phyloP scores from a whole-genome alignment of 1,140 invertebrate genomes.

The Trachelipus rathkii region DNA sequence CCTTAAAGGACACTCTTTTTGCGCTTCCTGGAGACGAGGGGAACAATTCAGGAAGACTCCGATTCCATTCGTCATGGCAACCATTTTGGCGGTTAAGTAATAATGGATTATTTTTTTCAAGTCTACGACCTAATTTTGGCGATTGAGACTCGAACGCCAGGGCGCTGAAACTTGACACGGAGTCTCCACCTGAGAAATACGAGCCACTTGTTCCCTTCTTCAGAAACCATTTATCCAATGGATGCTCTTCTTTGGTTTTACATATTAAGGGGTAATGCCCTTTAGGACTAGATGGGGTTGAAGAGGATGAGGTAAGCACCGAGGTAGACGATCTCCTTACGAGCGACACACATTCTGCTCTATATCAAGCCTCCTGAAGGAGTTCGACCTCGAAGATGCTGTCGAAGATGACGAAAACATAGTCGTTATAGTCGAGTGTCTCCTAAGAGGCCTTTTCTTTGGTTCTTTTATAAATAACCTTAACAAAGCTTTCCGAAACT shows the following conservation, averaged over 20 bases:
- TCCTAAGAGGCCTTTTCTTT: neutral
- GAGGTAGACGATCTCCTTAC: neutral
- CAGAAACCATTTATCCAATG: neutral
- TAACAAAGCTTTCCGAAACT: constrained; percentile 74
- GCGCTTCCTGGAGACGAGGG: neutral
- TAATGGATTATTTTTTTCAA: neutral
- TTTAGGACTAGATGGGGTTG: neutral
- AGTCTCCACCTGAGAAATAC: neutral
- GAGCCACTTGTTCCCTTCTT: neutral
- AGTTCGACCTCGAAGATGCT: neutral
- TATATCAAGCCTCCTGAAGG: neutral
- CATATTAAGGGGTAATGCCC: neutral
- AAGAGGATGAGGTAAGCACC: neutral
- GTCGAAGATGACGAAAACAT: neutral
- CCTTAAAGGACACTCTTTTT: neutral
- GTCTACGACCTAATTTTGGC: no score
- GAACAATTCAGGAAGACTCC: neutral
- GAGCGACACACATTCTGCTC: neutral
- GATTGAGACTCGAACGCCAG: no score
- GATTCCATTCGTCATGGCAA: neutral
- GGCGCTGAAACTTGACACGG: no score
- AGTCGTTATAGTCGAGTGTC: neutral
- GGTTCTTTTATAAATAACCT: neutral
- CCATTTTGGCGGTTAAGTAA: neutral
- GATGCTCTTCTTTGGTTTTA: neutral